Conservation (phyloP, 2,888 invertebrate genomes). For the Temnothorax rugatulus region DNA sequence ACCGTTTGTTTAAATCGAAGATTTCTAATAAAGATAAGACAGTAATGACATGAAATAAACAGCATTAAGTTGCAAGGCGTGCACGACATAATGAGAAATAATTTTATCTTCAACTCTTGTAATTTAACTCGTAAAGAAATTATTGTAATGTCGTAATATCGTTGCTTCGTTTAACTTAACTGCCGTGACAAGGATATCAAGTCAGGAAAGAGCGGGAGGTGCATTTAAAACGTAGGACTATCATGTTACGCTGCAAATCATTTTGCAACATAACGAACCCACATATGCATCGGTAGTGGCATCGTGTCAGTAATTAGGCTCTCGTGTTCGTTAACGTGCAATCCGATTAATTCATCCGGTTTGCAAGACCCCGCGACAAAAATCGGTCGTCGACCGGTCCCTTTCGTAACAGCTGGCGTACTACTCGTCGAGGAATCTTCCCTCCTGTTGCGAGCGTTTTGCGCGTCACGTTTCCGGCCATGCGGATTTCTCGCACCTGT, state of each 20-base stretch:
- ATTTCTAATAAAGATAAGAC: neutral
- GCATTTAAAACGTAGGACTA: conserved; percentile 8
- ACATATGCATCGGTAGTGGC: conserved; percentile 16
- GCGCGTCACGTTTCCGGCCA: conserved; percentile 71
- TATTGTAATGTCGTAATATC: neutral
- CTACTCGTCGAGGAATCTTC: conserved; percentile 63
- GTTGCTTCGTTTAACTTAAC: neutral
- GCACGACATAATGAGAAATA: neutral
- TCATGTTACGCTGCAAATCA: conserved; percentile 21
- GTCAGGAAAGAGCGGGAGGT: neutral
- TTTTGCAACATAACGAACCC: neutral
- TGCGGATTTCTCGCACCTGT: conserved; percentile 72
- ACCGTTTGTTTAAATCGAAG: neutral
- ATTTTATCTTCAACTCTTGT: neutral
- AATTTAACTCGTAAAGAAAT: neutral
- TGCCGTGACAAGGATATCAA: conserved; percentile 8
- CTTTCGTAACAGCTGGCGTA: conserved; percentile 67
- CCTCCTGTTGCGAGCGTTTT: conserved; percentile 57
- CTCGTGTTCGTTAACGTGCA: conserved; percentile 44
- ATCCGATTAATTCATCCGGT: conserved; percentile 60
- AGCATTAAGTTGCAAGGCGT: neutral
- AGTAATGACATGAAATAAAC: neutral
- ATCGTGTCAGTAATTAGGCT: conserved; percentile 37
- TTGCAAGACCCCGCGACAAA: conserved; percentile 45
- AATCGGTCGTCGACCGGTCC: conserved; percentile 42